A percentile compares a stretch with the other conserved stretches of the same genome.
Conservation (phyloP, 2,888 invertebrate species). For the Conops quadrifasciatus region DNA sequence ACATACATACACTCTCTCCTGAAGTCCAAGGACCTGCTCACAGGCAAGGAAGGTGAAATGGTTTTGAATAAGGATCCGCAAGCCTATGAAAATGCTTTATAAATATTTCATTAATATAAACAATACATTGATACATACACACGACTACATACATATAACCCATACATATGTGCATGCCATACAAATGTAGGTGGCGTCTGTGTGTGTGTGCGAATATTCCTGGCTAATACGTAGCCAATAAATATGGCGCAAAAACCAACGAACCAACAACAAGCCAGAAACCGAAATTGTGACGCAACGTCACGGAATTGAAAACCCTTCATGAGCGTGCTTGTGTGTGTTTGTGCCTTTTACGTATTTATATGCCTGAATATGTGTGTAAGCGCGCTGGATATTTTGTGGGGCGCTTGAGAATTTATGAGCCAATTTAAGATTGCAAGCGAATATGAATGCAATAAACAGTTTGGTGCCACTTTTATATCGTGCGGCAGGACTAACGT, state of each 20-base stretch:
- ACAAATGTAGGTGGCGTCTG: not conserved
- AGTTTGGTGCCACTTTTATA: not conserved
- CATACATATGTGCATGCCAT: not conserved
- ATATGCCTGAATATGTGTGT: not conserved
- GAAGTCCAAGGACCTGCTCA: too few species aligned
- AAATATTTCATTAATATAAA: too few species aligned
- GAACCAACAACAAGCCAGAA: not conserved
- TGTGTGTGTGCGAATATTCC: not conserved
- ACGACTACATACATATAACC: too few species aligned
- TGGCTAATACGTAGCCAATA: not conserved
- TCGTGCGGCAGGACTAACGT: not conserved
- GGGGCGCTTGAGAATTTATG: not conserved
- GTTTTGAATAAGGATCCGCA: too few species aligned
- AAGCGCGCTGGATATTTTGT: not conserved
- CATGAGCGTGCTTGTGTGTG: conserved; percentile 2
- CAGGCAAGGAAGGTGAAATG: too few species aligned
- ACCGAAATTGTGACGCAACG: not conserved
- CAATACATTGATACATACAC: too few species aligned
- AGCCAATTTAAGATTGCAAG: conserved; percentile 3
- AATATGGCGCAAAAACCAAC: not conserved
- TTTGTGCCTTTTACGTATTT: not conserved
- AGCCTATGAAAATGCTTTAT: too few species aligned
- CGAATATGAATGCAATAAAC: not conserved
- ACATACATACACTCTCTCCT: not conserved
- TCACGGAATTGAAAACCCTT: not conserved